Evolutionary conservation across 2,113 vertebrate genomes (phyloP), one percentile per base, ranked within the genome.

Genomic region (Castor canadensis): DNA sequence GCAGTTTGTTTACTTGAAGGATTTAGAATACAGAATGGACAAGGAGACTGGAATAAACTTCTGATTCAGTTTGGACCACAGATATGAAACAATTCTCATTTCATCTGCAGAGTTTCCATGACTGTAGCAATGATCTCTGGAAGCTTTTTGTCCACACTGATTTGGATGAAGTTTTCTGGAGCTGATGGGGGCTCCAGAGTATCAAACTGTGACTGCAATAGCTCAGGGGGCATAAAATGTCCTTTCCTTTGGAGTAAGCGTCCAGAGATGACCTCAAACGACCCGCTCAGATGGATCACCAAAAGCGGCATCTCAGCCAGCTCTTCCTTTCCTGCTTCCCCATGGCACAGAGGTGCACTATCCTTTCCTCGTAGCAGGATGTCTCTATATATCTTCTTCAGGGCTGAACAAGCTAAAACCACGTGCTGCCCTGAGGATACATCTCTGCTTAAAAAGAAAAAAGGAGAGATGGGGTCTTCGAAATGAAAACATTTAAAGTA

Each of bases 121-220:
- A 99, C 97, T 88, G 98, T 97, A 58, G 73, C 67, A 35, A 98
- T 91, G 69, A 99, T 98, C 93, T 99, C 99, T 15, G 97, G 40
- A 28, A 98, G 93, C 94, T 89, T 97, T 94, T 95, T 98, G 89
- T 98, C 98, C 93, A 99, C 92, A 90, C 97, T 99, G 96, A 99
- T 72, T 20, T 97, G 96, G 73, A 99, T 95, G 62, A 98, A 99
- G 17, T 99, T 98, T 98, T 99, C 98, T 91, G 99, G 98, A 22
- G 97, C 92, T 0, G 88, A 80, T 2, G 99, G 99, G 85, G 98
- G 98, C 96, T 99, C 99, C 91, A 99, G 97, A 47, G 89, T 95
- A 75, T 99, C 98, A 67, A 99, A 99, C 95, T 99, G 99, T 52
- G 99, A 99, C 81, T 98, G 98, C 81, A 99, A 95, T 95, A 99